Evolutionary conservation across 2,888 invertebrate species (phyloP).

Genomic region (Hypolimnas misippus): DNA sequence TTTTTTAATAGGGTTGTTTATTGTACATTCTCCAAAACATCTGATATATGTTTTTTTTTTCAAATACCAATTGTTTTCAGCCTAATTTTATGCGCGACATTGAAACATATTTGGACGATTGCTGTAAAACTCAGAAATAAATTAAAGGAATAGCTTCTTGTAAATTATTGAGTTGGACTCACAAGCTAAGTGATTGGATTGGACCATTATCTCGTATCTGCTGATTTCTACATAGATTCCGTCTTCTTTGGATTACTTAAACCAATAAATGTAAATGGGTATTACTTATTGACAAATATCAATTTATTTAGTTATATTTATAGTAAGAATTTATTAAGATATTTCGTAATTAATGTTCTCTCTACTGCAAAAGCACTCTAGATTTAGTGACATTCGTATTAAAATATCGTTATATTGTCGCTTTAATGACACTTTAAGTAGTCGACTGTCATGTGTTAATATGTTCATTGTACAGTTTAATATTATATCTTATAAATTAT

Average conservation of each 20-base stretch:
- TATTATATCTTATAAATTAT: too few relatives aligned
- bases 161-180: slow-evolving; percentile 61
- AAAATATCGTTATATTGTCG: too few relatives aligned
- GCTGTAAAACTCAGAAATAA: slow-evolving; percentile 37
- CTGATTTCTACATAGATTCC: slow-evolving; percentile 57
- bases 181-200: slow-evolving; percentile 73
- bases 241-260: slow-evolving; percentile 52
- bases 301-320: slow-evolving; percentile 16
- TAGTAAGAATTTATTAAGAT: not conserved
- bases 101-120: slow-evolving; percentile 13
- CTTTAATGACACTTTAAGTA: too few relatives aligned
- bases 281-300: slow-evolving; percentile 17
- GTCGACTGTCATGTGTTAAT: too few relatives aligned
- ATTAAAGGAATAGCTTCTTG: slow-evolving; percentile 50
- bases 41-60: too few relatives aligned
- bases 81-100: slow-evolving; percentile 7
- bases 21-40: too few relatives aligned
- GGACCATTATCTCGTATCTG: slow-evolving; percentile 66
- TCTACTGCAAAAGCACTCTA: not conserved
- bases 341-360: not conserved
- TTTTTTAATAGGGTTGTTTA: too few relatives aligned
- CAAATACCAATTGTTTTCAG: too few relatives aligned
- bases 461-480: too few relatives aligned
- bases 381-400: not conserved
- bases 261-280: slow-evolving; percentile 59